Evolutionary conservation across 2,113 vertebrate species (phyloP), one percentile per base, ranked within the genome.

Genomic region (Coturnix japonica): DNA sequence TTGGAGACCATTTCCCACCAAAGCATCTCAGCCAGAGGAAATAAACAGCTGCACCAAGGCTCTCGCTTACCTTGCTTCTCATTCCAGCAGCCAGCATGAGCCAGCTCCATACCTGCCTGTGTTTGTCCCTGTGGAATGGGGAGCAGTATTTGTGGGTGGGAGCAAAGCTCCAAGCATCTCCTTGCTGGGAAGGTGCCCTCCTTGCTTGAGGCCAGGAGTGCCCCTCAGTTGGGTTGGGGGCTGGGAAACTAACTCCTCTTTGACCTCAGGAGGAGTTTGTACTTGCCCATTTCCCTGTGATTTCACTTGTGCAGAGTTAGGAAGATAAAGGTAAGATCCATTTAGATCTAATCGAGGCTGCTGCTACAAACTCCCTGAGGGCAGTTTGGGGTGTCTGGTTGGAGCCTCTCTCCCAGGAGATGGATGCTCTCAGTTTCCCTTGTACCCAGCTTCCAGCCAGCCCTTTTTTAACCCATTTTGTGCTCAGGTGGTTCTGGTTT

Each of bases 1-100:
- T 93, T 86, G 79, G 70, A 93, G 64, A 25, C 37, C 20, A 7
- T 86, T 76, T 84, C 63, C 54, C 74, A 59, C 85, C 73, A 61
- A 65, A 51, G n/a, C 13, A 8, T 54, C 77, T 81, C 74, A 90
- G 66, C 73, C 28, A 28, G 83, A 46, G 49, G 80, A 93, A 70
- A 79, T 81, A 84, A 90, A 78, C 85, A 84, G 69, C 63, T 57
- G 33, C 57, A 89, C n/a, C 19, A 18, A 76, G 25, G 70, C 14
- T 0, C 1, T 77, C 1, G 0, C 77, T 91, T 87, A 31, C 47
- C 73, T 84, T 86, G 89, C n/a, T 86, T 89, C 57, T 69, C 35
- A 5, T 65, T 91, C 71, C 59, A 73, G 7, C 66, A 72, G 53
- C 44, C 10, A 2, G 39, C 4, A 2, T 56, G 53, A 78, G 67